phyloP scores from a whole-genome alignment of 2,888 invertebrate genomes.

The Portevinia maculata region DNA sequence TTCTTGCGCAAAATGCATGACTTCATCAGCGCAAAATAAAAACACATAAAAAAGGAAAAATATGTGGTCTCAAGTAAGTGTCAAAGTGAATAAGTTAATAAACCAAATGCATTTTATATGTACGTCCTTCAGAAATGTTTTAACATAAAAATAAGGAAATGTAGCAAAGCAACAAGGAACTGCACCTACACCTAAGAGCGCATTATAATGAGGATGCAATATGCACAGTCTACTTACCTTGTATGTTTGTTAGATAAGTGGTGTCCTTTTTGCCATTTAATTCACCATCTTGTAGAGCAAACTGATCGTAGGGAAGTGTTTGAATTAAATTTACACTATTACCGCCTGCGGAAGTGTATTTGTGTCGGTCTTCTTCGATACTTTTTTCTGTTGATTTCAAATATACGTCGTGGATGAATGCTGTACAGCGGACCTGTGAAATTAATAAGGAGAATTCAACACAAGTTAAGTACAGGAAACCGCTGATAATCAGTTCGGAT shows the following conservation, averaged over 20 bases:
- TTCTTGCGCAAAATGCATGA: constrained; percentile 17
- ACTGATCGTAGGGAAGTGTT: constrained; percentile 80
- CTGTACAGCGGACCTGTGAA: constrained; percentile 86
- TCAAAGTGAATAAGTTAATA: constrained; percentile 61
- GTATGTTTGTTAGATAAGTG: constrained; percentile 81
- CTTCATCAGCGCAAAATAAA: background rate
- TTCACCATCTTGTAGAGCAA: constrained; percentile 80
- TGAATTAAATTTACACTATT: constrained; percentile 79
- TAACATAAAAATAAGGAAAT: background rate
- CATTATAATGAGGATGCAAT: constrained; percentile 12
- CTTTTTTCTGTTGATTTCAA: constrained; percentile 87
- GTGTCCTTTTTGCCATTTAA: constrained; percentile 80
- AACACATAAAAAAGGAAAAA: background rate
- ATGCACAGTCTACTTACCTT: constrained; percentile 78
- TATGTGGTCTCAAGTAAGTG: background rate
- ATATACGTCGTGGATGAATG: constrained; percentile 87
- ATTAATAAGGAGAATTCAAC: background rate
- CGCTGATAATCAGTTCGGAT: too few relatives aligned
- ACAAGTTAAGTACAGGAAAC: too few relatives aligned
- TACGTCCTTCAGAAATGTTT: background rate
- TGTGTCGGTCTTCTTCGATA: constrained; percentile 85
- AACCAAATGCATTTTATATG: constrained; percentile 56
- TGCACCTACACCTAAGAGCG: background rate
- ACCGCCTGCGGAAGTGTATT: constrained; percentile 76
- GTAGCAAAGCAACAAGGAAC: constrained; percentile 47